phyloP scores from a whole-genome alignment of 2,113 vertebrate genomes.

The Edolisoma coerulescens region DNA sequence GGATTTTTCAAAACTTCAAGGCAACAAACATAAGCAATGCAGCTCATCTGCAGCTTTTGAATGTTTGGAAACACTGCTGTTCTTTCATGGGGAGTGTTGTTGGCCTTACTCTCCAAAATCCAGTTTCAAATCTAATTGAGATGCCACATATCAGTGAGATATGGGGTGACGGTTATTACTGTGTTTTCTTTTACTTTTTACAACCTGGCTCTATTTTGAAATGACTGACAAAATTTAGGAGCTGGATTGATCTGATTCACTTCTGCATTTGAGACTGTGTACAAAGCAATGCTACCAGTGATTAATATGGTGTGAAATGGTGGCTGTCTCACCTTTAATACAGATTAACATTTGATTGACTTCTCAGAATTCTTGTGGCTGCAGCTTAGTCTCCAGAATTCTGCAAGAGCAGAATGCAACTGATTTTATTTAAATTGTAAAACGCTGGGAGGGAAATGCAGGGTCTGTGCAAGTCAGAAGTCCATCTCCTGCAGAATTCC shows the following conservation, averaged over 20 bases:
- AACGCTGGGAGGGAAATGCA: not conserved
- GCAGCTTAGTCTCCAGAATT: not conserved
- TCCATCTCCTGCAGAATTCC: not conserved
- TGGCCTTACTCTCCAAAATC: not conserved
- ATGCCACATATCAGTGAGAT: not conserved
- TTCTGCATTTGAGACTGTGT: not conserved
- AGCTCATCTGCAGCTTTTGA: not conserved
- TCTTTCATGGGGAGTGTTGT: not conserved
- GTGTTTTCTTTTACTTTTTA: not conserved
- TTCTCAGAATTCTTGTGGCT: not conserved
- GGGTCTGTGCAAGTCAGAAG: rapidly evolving
- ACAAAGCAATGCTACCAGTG: not conserved
- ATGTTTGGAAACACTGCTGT: not conserved
- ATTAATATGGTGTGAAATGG: not conserved
- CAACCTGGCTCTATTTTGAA: not conserved
- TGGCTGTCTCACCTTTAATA: not conserved
- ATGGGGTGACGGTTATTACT: not conserved
- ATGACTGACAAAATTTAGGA: not conserved
- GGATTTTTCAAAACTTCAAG: not conserved
- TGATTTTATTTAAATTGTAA: not conserved
- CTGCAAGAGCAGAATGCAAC: not conserved
- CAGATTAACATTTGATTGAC: not conserved
- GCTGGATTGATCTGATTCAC: not conserved
- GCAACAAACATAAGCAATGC: not conserved
- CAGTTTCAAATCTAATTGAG: not conserved